Conservation (phyloP, 92 coral and sea anemone genomes). For the Phenganax marumi region DNA sequence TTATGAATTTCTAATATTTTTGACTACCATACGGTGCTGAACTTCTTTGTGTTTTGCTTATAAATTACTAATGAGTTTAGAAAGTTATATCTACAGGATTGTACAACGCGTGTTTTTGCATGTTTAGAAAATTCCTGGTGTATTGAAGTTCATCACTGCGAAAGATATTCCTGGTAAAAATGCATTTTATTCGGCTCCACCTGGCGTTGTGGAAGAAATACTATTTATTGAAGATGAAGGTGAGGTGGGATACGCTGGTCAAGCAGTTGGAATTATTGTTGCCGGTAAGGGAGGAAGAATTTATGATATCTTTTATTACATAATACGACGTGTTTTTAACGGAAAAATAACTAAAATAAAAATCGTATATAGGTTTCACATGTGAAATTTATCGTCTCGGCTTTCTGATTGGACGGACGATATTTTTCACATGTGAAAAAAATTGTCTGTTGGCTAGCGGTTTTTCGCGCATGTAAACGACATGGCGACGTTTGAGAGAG, state of each 20-base stretch:
- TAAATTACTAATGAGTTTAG: no score
- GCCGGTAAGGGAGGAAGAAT: slow-evolving; percentile 60
- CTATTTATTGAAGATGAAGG: slow-evolving; percentile 53
- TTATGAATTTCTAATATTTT: no score
- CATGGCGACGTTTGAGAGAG: no score
- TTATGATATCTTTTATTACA: neutral
- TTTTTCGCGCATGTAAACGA: neutral
- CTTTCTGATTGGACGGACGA: no score
- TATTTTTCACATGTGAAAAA: no score
- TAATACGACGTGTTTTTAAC: neutral
- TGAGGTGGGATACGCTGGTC: slow-evolving; percentile 71
- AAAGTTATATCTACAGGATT: no score
- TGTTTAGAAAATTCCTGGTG: slow-evolving; percentile 78
- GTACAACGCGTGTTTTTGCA: neutral
- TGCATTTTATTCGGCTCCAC: slow-evolving; percentile 42
- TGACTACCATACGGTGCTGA: no score
- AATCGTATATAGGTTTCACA: no score
- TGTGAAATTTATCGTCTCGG: no score
- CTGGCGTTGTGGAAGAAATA: slow-evolving; percentile 34
- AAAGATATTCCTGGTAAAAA: slow-evolving; percentile 80
- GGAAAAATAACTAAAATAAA: neutral
- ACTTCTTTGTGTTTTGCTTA: no score
- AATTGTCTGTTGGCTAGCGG: no score
- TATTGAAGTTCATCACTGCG: slow-evolving; percentile 61
- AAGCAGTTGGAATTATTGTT: slow-evolving; percentile 71